Evolutionary conservation across 2,113 vertebrate species (phyloP), one percentile per base, ranked within the genome.

Genomic region (Lampris megalopsis): DNA sequence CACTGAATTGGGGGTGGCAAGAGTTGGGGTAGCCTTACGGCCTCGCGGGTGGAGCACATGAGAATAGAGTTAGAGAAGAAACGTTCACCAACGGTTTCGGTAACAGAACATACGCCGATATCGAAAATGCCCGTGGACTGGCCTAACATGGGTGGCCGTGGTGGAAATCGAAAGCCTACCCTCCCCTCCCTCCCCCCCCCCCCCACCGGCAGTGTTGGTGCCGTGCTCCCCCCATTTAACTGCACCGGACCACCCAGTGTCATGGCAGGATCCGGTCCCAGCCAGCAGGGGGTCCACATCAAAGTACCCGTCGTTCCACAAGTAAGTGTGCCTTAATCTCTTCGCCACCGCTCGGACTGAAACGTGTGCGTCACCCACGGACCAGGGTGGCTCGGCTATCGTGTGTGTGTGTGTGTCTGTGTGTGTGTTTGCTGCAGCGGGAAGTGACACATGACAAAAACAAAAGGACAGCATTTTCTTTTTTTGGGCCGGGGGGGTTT

Each of bases 371-470:
- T 84, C 84, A 60, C 57, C 5, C 41, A 71, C 85, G 90, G 83
- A 89, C 53, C 53, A 13, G 10, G 35, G 13, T 49, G 63, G 36
- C 0, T 24, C 24, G 24, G 24, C 24, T 24, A 24, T 24, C 24
- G 24, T 24, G 24, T 24, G 24, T 24, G 24, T 24, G 24, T 24
- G 24, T 24, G 24, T 24, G 24, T 24, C 0, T 24, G 24, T 24
- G 24, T 24, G 24, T 24, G 24, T 63, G 52, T 36, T 38, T 61
- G 54, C 40, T 63, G 73, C 48, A 8, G 64, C 88, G 82, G 90
- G 84, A 79, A 73, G 60, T 65, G 80, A 77, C 85, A 84, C 65
- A 86, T 85, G 87, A 74, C 57, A 43, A 43, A 76, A 86, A 90
- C 72, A 65, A 86, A 6, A 56, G 74, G 76, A 83, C 57, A 43